A percentile compares a stretch with the other conserved stretches of the same genome.
Conservation (phyloP, 2,113 vertebrate species). For the Natator depressus region DNA sequence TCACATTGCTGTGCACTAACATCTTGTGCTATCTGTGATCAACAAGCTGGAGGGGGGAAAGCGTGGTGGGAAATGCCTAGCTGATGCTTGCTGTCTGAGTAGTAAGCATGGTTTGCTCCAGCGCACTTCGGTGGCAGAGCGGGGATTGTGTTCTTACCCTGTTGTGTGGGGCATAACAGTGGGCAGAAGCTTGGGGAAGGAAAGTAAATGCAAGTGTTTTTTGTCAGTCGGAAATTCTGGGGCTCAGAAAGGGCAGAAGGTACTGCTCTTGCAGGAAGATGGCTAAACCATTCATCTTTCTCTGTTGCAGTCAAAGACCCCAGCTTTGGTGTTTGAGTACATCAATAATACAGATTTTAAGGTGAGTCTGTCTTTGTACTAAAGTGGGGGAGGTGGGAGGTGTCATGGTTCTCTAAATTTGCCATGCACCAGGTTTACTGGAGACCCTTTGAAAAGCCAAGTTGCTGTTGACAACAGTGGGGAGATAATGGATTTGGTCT, state of each 20-base stretch:
- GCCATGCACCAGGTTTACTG: not conserved
- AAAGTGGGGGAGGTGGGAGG: not conserved
- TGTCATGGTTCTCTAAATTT: not conserved
- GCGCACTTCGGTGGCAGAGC: not conserved
- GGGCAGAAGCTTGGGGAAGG: not conserved
- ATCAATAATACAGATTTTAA: slow-evolving; percentile 99
- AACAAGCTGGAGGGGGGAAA: accelerated
- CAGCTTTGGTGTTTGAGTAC: slow-evolving; percentile 98
- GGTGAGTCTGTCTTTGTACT: slow-evolving; percentile 80
- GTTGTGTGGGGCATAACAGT: not conserved
- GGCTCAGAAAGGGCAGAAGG: not conserved
- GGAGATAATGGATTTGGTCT: not conserved
- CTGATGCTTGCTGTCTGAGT: not conserved
- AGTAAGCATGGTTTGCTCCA: accelerated
- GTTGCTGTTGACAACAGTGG: not conserved
- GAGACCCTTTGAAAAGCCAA: not conserved
- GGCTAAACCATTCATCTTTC: slow-evolving; percentile 44
- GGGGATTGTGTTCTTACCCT: not conserved
- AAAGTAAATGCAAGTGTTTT: not conserved
- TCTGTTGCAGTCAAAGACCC: slow-evolving; percentile 94
- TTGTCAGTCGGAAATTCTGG: not conserved
- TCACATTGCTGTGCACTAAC: not conserved
- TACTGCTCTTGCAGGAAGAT: not conserved
- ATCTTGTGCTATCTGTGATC: not conserved
- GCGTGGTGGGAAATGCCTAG: accelerated